Evolutionary conservation across 1,140 invertebrate species (phyloP).

Genomic region (Trichomalopsis sarcophagae): DNA sequence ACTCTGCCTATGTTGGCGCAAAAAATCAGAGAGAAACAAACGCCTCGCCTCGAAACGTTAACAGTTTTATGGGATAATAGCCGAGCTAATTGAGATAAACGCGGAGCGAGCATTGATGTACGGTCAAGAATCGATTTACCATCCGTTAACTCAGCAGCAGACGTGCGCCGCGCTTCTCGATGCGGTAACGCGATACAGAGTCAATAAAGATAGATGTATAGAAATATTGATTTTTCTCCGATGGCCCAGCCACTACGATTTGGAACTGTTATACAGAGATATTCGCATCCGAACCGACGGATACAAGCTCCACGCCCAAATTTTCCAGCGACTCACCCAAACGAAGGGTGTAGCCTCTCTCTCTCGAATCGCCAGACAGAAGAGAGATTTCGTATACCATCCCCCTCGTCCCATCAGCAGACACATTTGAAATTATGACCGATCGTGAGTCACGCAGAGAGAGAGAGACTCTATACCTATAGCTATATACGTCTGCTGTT

Average conservation of each 20-base stretch:
- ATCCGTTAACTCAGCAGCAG: slow-evolving; percentile 8
- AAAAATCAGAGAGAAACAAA: neutral
- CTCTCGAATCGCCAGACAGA: neutral
- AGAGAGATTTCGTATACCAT: slow-evolving; percentile 24
- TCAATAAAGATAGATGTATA: neutral
- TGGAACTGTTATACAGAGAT: too few relatives aligned
- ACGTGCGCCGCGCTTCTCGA: neutral
- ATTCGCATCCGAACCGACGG: too few relatives aligned
- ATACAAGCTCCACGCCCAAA: neutral
- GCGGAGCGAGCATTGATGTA: neutral
- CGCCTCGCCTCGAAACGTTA: neutral
- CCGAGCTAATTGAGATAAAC: slow-evolving; percentile 28
- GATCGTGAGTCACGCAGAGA: slow-evolving; percentile 53
- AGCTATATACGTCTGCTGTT: neutral
- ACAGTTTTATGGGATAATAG: slow-evolving; percentile 19
- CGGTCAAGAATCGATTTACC: slow-evolving; percentile 19
- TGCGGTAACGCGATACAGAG: neutral
- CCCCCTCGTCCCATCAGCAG: slow-evolving; percentile 19
- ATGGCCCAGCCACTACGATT: neutral
- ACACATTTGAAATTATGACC: slow-evolving; percentile 40
- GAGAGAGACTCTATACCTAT: too few relatives aligned
- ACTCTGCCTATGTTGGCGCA: neutral
- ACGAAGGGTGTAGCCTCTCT: neutral
- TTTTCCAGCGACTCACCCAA: neutral
- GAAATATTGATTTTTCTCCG: neutral